Conservation (phyloP, 2,888 invertebrate species). For the Belgica antarctica region DNA sequence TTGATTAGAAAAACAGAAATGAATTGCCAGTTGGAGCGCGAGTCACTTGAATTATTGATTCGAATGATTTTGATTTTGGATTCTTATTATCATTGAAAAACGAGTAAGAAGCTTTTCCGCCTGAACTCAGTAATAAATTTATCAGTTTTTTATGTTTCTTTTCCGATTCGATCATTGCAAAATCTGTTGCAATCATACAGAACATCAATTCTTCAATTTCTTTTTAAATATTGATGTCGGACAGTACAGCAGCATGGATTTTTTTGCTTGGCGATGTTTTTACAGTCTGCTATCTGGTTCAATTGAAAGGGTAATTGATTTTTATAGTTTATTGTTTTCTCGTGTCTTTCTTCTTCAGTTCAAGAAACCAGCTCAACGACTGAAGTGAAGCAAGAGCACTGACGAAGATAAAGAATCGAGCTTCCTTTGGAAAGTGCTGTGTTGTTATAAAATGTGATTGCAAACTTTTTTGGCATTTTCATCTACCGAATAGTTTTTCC, state of each 20-base stretch:
- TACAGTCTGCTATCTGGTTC: slow-evolving; percentile 18
- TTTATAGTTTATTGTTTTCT: slow-evolving; percentile 33
- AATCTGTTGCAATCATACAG: slow-evolving; percentile 32
- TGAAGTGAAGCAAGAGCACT: background rate
- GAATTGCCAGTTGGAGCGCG: background rate
- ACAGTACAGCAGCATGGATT: background rate
- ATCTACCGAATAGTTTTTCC: background rate
- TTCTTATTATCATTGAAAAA: slow-evolving; percentile 14
- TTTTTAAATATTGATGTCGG: slow-evolving; percentile 38
- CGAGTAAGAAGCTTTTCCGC: background rate
- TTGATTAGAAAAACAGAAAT: no score
- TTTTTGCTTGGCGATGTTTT: background rate
- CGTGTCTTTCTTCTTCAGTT: slow-evolving; percentile 15
- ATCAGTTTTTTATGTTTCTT: slow-evolving; percentile 11
- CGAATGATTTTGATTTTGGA: background rate
- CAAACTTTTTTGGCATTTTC: slow-evolving; percentile 5
- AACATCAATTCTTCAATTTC: slow-evolving; percentile 29
- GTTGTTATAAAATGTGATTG: slow-evolving; percentile 1
- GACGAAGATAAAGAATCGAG: background rate
- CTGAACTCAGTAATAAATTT: slow-evolving; percentile 28
- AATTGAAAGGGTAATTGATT: slow-evolving; percentile 38
- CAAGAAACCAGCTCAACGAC: background rate
- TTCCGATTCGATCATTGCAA: background rate
- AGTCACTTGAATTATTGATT: slow-evolving; percentile 30
- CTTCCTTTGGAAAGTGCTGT: background rate